phyloP scores from a whole-genome alignment of 2,113 vertebrate species.

The Psilopogon haemacephalus region DNA sequence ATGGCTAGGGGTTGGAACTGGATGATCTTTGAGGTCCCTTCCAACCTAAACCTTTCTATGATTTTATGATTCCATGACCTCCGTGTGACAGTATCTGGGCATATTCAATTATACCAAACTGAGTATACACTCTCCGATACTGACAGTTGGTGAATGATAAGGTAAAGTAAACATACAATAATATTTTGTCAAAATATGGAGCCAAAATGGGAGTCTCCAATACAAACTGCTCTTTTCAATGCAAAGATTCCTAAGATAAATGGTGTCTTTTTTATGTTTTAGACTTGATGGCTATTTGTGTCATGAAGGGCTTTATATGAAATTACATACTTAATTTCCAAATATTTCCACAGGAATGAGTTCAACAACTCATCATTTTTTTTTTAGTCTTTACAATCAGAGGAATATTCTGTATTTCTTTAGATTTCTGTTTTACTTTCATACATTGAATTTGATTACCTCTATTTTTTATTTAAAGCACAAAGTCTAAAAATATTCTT shows the following conservation, averaged over 20 bases:
- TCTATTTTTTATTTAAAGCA: not conserved
- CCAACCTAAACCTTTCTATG: no score
- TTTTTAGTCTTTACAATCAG: not conserved
- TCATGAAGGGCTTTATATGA: not conserved
- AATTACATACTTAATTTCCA: not conserved
- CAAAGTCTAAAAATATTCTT: not conserved
- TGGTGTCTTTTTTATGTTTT: not conserved
- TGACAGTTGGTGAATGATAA: not conserved
- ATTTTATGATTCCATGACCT: no score
- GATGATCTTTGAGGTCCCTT: no score
- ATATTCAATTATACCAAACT: not conserved
- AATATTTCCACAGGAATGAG: not conserved
- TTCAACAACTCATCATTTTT: constrained; percentile 17
- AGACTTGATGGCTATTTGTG: not conserved
- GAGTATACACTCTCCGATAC: not conserved
- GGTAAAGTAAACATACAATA: not conserved
- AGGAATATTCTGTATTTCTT: not conserved
- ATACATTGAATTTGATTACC: not conserved
- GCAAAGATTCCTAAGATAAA: not conserved
- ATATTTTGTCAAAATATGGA: not conserved
- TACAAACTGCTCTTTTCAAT: not conserved
- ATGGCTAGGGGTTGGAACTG: no score
- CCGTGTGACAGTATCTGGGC: not conserved
- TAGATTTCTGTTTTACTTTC: not conserved
- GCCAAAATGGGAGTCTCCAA: not conserved